Evolutionary conservation across 2,113 vertebrate genomes (phyloP).

Genomic region (Cavia porcellus): DNA sequence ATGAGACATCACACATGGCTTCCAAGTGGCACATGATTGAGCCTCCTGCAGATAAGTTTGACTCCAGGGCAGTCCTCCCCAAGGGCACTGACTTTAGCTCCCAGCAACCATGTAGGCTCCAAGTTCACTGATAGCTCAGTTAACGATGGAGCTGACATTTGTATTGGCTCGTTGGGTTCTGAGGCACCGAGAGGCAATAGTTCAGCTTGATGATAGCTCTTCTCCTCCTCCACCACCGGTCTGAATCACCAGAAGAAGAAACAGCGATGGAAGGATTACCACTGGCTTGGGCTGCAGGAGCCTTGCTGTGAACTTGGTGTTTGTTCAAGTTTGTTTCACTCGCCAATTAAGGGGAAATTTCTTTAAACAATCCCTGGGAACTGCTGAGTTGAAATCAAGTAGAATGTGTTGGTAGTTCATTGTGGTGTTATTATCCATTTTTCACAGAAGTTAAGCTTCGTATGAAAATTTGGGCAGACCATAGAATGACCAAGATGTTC

Average conservation of each 20-base stretch:
- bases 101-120: too few species aligned
- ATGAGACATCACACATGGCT: rapidly evolving
- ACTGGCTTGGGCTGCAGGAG: background rate
- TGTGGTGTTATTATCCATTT: background rate
- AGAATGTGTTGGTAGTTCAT: background rate
- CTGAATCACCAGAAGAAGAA: background rate
- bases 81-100: background rate
- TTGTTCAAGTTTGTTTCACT: background rate
- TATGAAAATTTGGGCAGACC: background rate
- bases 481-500: background rate
- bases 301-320: rapidly evolving
- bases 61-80: background rate
- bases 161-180: background rate
- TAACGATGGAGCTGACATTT: rapidly evolving
- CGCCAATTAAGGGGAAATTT: background rate
- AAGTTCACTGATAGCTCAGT: background rate
- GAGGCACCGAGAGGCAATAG: background rate
- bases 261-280: background rate
- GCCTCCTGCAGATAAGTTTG: background rate
- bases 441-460: background rate
- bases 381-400: background rate
- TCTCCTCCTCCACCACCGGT: background rate
- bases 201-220: background rate
- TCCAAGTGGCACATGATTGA: background rate
- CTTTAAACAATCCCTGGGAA: background rate